These are phyloP conservation scores for Magallana gigas DNA, from an alignment of 1,140 invertebrate species.

Conservation along the genomic window DNA sequence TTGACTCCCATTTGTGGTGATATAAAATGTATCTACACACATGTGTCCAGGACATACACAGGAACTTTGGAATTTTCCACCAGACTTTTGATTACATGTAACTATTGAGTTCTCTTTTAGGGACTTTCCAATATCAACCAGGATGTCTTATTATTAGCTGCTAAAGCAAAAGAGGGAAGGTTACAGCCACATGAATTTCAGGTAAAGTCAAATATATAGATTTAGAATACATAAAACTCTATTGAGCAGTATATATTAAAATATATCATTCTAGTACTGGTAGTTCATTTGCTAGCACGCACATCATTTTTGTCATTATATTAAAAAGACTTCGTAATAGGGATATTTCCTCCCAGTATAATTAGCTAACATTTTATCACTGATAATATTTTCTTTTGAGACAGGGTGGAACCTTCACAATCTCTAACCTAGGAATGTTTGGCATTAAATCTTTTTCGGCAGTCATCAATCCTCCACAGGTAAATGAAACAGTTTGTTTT, in stretches of 20 bases:
- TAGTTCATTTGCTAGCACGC: too few species aligned
- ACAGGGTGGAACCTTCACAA: constrained; percentile 87
- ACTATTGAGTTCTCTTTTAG: constrained; percentile 65
- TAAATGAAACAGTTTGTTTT: constrained; percentile 27
- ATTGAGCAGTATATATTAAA: too few species aligned
- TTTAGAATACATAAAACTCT: background rate
- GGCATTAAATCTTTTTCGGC: constrained; percentile 87
- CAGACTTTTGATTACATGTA: background rate
- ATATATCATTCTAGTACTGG: too few species aligned
- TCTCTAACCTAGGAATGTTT: constrained; percentile 99
- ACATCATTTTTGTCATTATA: too few species aligned
- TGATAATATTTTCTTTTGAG: constrained; percentile 41
- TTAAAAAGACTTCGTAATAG: too few species aligned
- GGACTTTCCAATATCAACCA: constrained; percentile 93
- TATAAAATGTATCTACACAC: too few species aligned
- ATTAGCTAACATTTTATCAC: too few species aligned
- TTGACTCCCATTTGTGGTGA: too few species aligned
- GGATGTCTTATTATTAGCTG: constrained; percentile 91
- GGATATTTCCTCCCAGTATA: too few species aligned
- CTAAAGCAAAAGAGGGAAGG: constrained; percentile 95
- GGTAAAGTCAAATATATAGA: constrained; percentile 80
- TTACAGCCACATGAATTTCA: constrained; percentile 98
- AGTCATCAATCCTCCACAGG: constrained; percentile 87
- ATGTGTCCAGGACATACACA: too few species aligned
- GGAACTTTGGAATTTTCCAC: too few species aligned